Percentiles rank a stretch among this genome's conserved stretches.
Evolutionary conservation across 2,797 vertebrate species (phyloP).

Genomic region (Pagetopsis macropterus): DNA sequence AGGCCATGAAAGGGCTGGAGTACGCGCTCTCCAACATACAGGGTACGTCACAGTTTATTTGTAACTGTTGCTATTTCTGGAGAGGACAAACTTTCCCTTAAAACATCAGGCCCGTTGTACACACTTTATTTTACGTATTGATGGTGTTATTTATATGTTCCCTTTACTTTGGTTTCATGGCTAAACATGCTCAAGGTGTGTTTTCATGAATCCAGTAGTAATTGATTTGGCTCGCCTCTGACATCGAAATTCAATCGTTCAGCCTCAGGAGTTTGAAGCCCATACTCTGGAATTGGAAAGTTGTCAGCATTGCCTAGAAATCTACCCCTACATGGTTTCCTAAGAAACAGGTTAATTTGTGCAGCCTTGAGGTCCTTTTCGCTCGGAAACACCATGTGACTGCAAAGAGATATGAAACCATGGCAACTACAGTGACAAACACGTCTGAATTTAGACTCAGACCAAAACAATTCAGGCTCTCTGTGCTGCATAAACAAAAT

Average conservation of each 20-base stretch:
- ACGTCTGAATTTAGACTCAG: conserved; percentile 8
- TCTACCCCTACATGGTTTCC: neutral
- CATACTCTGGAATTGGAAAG: neutral
- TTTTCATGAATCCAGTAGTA: neutral
- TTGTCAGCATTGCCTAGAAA: neutral
- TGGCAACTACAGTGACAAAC: conserved; percentile 29
- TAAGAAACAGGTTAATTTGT: conserved; percentile 6
- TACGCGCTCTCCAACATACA: conserved; percentile 79
- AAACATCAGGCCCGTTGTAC: neutral
- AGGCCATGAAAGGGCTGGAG: conserved; percentile 84
- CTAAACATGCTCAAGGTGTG: neutral
- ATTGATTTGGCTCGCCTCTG: neutral
- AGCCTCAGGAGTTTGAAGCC: neutral
- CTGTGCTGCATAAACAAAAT: conserved; percentile 10
- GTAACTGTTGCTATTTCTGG: conserved; percentile 37
- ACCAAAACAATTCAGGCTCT: conserved; percentile 2
- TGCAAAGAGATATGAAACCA: conserved; percentile 37
- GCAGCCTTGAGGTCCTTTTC: neutral
- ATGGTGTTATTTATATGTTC: neutral
- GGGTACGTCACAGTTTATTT: conserved; percentile 68
- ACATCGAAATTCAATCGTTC: conserved; percentile 4
- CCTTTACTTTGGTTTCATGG: neutral
- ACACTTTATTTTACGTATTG: neutral
- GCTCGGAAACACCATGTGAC: conserved; percentile 11
- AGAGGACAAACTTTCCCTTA: conserved; percentile 4